Evolutionary conservation across 2,888 invertebrate genomes (phyloP).

Genomic region (Saturnia japonica): DNA sequence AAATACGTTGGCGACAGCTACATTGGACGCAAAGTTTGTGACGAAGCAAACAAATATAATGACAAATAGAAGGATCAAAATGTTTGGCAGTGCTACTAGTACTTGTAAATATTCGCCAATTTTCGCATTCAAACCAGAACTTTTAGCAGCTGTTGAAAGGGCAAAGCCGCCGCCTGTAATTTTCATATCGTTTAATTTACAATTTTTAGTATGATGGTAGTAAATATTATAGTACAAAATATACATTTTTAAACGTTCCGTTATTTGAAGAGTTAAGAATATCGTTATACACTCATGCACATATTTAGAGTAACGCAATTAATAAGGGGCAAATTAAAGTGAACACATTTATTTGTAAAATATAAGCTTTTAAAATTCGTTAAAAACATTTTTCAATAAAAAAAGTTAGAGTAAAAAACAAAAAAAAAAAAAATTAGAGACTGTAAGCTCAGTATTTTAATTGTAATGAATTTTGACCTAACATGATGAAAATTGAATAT

Average conservation of each 20-base stretch:
- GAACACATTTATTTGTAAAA: too few relatives aligned
- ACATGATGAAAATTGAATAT: too few relatives aligned
- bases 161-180: constrained; percentile 64
- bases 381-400: too few relatives aligned
- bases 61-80: constrained; percentile 48
- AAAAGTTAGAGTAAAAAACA: too few relatives aligned
- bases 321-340: too few relatives aligned
- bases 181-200: neutral
- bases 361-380: too few relatives aligned
- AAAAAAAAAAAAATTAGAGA: too few relatives aligned
- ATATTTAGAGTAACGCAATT: too few relatives aligned
- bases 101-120: constrained; percentile 48
- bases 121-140: constrained; percentile 55
- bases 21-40: constrained; percentile 70
- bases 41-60: constrained; percentile 55
- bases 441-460: too few relatives aligned
- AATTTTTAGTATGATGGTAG: neutral
- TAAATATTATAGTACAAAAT: neutral
- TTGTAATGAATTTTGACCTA: too few relatives aligned
- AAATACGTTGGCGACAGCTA: constrained; percentile 60
- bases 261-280: neutral
- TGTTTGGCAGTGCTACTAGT: constrained; percentile 45
- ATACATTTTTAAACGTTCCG: neutral
- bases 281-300: too few relatives aligned
- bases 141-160: constrained; percentile 57